phyloP scores from a whole-genome alignment of 2,113 vertebrate species.

The Calidris pygmaea region DNA sequence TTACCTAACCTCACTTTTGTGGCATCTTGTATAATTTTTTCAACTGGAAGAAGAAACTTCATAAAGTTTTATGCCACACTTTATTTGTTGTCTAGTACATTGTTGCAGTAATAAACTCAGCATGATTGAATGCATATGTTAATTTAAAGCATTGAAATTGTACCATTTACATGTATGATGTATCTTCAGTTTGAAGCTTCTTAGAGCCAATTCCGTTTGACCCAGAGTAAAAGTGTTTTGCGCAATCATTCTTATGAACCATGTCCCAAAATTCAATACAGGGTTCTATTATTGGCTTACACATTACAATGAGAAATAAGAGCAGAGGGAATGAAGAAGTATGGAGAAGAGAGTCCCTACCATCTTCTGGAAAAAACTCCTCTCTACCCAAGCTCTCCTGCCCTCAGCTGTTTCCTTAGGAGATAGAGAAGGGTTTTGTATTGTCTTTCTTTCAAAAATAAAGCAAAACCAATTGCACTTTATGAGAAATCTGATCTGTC shows the following conservation, averaged over 20 bases:
- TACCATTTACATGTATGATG: neutral
- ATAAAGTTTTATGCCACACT: slow-evolving; percentile 19
- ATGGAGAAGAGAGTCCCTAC: neutral
- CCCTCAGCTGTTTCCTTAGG: neutral
- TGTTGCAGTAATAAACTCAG: slow-evolving; percentile 46
- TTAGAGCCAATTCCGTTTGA: neutral
- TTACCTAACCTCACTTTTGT: neutral
- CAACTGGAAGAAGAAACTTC: neutral
- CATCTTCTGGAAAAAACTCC: neutral
- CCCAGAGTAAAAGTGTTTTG: neutral
- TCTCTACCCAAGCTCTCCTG: neutral
- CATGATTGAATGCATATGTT: neutral
- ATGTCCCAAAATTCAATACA: neutral
- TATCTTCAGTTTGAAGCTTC: neutral
- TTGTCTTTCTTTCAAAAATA: neutral
- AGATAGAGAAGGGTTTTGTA: neutral
- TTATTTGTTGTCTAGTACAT: slow-evolving; percentile 22
- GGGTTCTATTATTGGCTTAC: neutral
- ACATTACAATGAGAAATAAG: neutral
- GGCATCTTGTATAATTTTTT: neutral
- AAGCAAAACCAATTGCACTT: neutral
- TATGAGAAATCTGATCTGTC: neutral
- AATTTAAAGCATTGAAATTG: slow-evolving; percentile 9
- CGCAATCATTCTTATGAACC: neutral
- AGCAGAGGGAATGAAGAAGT: neutral